A percentile compares a stretch with the other conserved stretches of the same genome.
Conservation (phyloP, 2,888 invertebrate genomes). For the Phymatocera aterrima region DNA sequence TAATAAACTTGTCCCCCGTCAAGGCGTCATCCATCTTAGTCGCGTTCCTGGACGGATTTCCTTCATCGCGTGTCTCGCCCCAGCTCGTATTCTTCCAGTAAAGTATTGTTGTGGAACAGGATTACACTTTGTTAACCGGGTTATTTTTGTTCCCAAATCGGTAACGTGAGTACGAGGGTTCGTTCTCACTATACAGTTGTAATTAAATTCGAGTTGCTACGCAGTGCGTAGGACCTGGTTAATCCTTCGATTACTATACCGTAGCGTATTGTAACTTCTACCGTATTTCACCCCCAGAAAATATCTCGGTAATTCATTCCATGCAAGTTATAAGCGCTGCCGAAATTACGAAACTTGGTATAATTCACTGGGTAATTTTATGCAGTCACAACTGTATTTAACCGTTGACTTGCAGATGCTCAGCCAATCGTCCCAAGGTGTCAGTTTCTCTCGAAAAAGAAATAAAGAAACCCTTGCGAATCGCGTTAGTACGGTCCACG, state of each 20-base stretch:
- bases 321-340: neutral
- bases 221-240: no score
- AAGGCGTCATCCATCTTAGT: conserved; percentile 60
- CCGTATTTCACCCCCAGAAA: neutral
- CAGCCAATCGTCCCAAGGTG: neutral
- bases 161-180: neutral
- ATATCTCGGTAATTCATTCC: conserved; percentile 20
- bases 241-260: neutral
- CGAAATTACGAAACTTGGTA: neutral
- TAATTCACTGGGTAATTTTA: conserved; percentile 3
- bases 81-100: conserved; percentile 15
- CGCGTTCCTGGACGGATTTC: conserved; percentile 10
- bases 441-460: neutral
- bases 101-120: conserved; percentile 20
- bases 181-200: neutral
- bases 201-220: neutral
- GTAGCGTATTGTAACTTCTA: neutral
- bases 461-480: neutral
- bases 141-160: neutral
- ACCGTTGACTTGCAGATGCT: neutral
- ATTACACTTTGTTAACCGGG: neutral
- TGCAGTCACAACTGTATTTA: conserved; percentile 1
- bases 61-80: conserved; percentile 39
- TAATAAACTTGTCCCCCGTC: conserved; percentile 60
- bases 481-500: neutral